Base-by-base conservation (phyloP, 2,888 invertebrate genomes). In the Germaria angustata region DNA sequence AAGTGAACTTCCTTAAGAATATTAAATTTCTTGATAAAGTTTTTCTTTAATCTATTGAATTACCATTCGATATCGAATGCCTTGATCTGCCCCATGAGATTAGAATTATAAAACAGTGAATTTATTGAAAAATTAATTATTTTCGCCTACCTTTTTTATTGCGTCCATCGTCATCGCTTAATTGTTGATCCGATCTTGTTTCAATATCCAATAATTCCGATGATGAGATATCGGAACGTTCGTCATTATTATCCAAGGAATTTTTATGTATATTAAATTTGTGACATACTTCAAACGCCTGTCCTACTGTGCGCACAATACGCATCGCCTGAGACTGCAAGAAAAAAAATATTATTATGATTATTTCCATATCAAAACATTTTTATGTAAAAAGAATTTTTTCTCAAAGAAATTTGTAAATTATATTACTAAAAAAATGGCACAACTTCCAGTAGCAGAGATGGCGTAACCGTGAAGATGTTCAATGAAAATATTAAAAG, bases 271-370 rank as follows among this genome's bases (percentile, higher is more conserved):
- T 93, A 88, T 96, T 95, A 92, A 97, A 93, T 92, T 98, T 98
- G 94, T 99, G 99, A 93, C 99, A 99, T 91, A 99, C 99, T 92
- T 99, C 99, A 92, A 99, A 99, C 41, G 99, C 99, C 92, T 99
- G 99, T 57, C 99, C 99, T 86, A 99, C 97, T 7, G 99, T 99
- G 88, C 99, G 95, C 82, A 99, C 99, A 87, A 99, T 97, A 87
- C 97, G 94, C 98, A 99, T 98, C 36, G 99, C 99, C 93, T 99
- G 98, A 92, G 96, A 97, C 99, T 99, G 94, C 13, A 92, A 92
- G 83, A 85, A 86, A n/a, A 13, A 39, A 17, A 8, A n/a, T n/a
- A n/a, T n/a, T n/a, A n/a, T n/a, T n/a, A n/a, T n/a, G n/a, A n/a
- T n/a, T n/a, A n/a, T 41, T 13, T 24, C 39, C 4, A 22, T 9